Evolutionary conservation across 2,888 invertebrate genomes (phyloP).

Genomic region (Tromatobia lineatoria): DNA sequence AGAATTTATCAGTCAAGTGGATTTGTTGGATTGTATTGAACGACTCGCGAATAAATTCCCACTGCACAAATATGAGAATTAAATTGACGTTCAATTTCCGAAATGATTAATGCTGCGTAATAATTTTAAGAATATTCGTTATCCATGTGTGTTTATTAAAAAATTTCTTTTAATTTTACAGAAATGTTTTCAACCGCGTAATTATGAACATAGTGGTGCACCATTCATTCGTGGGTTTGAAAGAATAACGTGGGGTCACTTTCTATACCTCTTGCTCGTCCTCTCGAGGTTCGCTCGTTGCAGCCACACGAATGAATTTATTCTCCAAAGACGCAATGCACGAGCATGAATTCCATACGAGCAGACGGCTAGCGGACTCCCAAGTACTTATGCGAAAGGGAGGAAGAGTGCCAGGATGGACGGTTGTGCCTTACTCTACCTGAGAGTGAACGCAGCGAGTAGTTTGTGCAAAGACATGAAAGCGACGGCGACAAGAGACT

Average conservation of each 20-base stretch:
- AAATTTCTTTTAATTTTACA: not conserved
- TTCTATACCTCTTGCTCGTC: not conserved
- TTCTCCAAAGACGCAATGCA: constrained; percentile 8
- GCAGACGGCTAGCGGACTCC: constrained; percentile 11
- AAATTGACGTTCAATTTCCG: not conserved
- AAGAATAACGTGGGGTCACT: constrained; percentile 9
- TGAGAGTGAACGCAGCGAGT: constrained; percentile 2
- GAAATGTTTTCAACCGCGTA: not conserved
- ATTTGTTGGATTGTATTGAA: too few species aligned
- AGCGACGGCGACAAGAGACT: constrained; percentile 1
- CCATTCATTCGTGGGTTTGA: constrained; percentile 20
- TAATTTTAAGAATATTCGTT: not conserved
- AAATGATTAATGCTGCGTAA: not conserved
- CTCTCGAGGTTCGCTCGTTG: not conserved
- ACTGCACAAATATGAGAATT: not conserved
- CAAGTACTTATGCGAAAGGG: constrained; percentile 1
- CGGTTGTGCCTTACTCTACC: constrained; percentile 1
- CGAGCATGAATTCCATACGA: not conserved
- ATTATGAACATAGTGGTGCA: not conserved
- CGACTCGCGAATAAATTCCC: not conserved
- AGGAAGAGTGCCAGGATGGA: not conserved
- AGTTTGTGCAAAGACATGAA: not conserved
- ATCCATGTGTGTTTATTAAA: not conserved
- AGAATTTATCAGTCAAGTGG: too few species aligned
- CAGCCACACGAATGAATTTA: constrained; percentile 16